Conservation (phyloP, 1,140 invertebrate species). For the Semibalanus balanoides region DNA sequence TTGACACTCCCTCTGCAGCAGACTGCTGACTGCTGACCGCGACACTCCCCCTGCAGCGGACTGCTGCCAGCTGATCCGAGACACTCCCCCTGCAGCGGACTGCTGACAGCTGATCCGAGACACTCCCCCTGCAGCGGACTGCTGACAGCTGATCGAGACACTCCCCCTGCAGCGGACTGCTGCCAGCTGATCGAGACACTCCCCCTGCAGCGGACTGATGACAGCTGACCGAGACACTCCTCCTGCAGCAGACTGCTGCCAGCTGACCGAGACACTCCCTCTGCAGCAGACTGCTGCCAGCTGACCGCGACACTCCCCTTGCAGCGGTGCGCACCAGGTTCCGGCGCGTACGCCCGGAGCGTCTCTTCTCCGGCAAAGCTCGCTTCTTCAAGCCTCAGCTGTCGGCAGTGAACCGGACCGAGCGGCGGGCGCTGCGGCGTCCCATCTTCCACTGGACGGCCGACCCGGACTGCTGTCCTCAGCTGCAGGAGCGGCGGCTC, state of each 20-base stretch:
- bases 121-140: slow-evolving; percentile 26
- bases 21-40: no score
- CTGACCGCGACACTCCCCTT: slow-evolving; percentile 6
- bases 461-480: slow-evolving; percentile 31
- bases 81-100: slow-evolving; percentile 25
- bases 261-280: no score
- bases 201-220: no score
- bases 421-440: slow-evolving; percentile 24
- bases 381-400: slow-evolving; percentile 31
- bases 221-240: no score
- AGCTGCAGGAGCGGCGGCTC: slow-evolving; percentile 21
- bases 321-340: slow-evolving; percentile 33
- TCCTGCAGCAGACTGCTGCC: no score
- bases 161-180: no score
- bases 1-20: no score
- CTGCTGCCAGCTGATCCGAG: not conserved
- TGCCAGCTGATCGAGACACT: no score
- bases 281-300: no score
- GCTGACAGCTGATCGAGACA: no score
- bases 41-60: no score
- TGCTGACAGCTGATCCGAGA: not conserved
- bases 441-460: slow-evolving; percentile 29
- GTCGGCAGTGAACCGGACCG: slow-evolving; percentile 24
- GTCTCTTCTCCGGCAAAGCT: slow-evolving; percentile 30
- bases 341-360: slow-evolving; percentile 25